Percentiles rank a stretch among this genome's conserved stretches.
Evolutionary conservation across 2,113 vertebrate genomes (phyloP).

Genomic region (Ardeotis arabs): DNA sequence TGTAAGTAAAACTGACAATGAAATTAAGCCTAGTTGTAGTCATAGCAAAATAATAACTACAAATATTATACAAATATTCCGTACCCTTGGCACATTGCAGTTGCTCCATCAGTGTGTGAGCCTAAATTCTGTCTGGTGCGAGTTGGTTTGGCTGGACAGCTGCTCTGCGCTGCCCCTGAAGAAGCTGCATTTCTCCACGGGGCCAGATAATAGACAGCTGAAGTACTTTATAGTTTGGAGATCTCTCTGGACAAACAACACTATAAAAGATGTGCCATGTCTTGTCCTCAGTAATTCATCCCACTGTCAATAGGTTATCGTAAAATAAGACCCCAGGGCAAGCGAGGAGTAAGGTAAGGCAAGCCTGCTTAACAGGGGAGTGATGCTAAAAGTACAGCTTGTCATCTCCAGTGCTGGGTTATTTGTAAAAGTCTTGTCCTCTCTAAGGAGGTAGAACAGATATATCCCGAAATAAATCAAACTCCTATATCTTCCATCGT

Average conservation of each 20-base stretch:
- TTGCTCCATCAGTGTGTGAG: background rate
- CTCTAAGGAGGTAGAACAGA: background rate
- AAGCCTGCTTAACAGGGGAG: background rate
- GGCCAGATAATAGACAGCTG: background rate
- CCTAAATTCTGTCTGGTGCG: rapidly evolving
- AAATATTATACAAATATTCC: background rate
- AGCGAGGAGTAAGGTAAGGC: background rate
- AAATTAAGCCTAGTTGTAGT: background rate
- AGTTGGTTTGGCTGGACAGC: background rate
- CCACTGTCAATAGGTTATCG: background rate
- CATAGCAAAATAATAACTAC: background rate
- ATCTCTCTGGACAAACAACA: background rate
- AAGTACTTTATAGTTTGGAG: background rate
- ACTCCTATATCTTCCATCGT: background rate
- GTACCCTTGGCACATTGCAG: background rate
- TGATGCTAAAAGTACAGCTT: background rate
- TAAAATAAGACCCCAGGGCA: background rate
- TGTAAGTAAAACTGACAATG: background rate
- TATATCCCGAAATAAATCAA: background rate
- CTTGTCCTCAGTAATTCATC: background rate
- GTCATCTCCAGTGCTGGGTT: background rate
- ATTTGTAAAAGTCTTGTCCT: background rate
- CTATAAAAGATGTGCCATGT: background rate
- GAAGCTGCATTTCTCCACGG: background rate
- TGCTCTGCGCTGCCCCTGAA: background rate